Conservation (phyloP, 2,113 vertebrate species). For the Eira barbara region DNA sequence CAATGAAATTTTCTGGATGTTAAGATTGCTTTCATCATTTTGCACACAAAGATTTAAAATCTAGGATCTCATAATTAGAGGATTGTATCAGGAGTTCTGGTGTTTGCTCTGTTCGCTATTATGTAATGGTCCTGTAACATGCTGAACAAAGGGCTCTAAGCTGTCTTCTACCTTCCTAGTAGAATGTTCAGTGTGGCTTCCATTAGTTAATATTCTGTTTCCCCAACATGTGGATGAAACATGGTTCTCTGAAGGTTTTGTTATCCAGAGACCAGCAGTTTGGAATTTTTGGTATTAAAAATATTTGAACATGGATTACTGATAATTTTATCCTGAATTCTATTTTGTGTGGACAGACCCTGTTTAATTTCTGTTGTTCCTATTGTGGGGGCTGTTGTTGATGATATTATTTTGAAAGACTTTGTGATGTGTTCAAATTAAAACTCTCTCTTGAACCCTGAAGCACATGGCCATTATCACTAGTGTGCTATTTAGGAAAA, state of each 20-base stretch:
- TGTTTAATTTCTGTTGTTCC: neutral
- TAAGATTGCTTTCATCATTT: neutral
- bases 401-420: neutral
- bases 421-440: neutral
- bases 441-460: neutral
- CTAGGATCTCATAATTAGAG: neutral
- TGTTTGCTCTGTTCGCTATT: neutral
- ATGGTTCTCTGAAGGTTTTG: neutral
- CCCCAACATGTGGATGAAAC: neutral
- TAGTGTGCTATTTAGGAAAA: neutral
- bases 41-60: neutral
- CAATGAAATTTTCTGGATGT: neutral
- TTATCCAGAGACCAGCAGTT: neutral
- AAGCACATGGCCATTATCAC: neutral
- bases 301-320: neutral
- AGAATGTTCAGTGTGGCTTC: neutral
- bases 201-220: neutral
- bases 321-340: neutral
- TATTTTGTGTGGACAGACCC: neutral
- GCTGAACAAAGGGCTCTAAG: neutral
- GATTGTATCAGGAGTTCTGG: neutral
- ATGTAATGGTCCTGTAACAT: neutral
- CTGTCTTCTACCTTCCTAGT: neutral
- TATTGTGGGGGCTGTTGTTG: neutral
- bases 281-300: neutral